Percentiles rank a stretch among this genome's conserved stretches.
These are phyloP conservation scores for Pelagia noctiluca DNA, from an alignment of 30 jellyfish, hydroid and myxozoan genomes.

Conservation along the genomic window DNA sequence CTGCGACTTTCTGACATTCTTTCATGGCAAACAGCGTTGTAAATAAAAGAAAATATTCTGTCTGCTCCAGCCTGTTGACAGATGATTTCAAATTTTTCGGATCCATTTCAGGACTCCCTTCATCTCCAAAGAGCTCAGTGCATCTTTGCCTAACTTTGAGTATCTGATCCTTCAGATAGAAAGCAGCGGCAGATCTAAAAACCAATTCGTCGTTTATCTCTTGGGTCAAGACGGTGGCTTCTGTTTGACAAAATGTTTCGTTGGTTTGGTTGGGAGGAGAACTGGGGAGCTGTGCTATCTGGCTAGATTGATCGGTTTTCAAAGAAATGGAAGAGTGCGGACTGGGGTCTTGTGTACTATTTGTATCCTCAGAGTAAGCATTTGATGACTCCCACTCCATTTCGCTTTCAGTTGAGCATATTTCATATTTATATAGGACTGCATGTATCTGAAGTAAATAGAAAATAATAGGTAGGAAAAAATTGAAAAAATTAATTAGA, in stretches of 20 bases:
- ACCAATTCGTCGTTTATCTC: constrained; percentile 15
- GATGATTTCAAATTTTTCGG: constrained; percentile 34
- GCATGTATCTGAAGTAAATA: neutral
- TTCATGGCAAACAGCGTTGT: constrained; percentile 21
- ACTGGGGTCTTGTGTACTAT: neutral
- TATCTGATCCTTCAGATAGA: constrained; percentile 18
- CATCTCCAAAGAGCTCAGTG: constrained; percentile 41
- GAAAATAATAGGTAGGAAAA: too few relatives aligned
- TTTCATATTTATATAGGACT: neutral
- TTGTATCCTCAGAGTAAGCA: neutral
- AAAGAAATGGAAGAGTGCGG: constrained; percentile 3
- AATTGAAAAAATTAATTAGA: too few relatives aligned
- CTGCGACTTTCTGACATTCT: constrained; percentile 1
- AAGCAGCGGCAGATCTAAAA: constrained; percentile 11
- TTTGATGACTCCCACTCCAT: constrained; percentile 58
- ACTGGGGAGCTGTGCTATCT: neutral
- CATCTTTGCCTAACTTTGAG: constrained; percentile 24
- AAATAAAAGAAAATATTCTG: constrained; percentile 21
- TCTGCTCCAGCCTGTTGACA: constrained; percentile 41
- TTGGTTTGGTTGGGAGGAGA: neutral
- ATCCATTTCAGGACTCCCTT: constrained; percentile 62
- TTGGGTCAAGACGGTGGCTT: neutral
- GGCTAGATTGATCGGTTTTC: too few relatives aligned
- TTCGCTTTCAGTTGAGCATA: constrained; percentile 23
- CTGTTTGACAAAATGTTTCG: constrained; percentile 17